These are phyloP conservation scores for Tragopan temminckii DNA, from an alignment of 2,797 vertebrate genomes.

Conservation along the genomic window DNA sequence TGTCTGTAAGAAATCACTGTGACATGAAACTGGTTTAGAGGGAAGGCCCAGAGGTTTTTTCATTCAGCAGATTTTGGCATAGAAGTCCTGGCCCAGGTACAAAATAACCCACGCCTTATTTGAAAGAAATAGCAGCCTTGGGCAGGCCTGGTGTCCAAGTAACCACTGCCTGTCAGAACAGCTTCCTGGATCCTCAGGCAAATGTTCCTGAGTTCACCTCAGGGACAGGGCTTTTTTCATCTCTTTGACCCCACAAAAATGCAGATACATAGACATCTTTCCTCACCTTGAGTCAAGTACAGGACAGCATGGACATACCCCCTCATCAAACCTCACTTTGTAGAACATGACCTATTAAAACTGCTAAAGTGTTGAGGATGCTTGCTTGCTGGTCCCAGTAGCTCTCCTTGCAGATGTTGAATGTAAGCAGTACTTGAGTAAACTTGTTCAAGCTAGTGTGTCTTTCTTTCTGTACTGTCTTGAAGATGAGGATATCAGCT, in stretches of 20 bases:
- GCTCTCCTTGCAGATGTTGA: not conserved
- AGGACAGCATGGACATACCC: fast-evolving
- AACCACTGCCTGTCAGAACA: fast-evolving
- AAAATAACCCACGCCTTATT: not conserved
- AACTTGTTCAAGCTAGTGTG: not conserved
- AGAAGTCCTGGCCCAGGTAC: not conserved
- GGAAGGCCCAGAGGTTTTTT: not conserved
- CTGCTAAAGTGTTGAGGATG: not conserved
- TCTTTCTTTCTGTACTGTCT: not conserved
- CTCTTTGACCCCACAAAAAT: not conserved
- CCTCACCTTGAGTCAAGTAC: not conserved
- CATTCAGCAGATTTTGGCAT: not conserved
- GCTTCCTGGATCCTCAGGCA: not conserved
- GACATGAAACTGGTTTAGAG: not conserved
- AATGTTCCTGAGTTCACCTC: fast-evolving
- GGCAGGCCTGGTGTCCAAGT: not conserved
- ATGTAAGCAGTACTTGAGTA: fast-evolving
- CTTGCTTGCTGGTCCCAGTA: fast-evolving
- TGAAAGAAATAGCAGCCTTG: not conserved
- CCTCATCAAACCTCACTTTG: not conserved
- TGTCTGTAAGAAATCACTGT: not conserved
- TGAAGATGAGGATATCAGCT: not conserved
- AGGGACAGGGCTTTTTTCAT: not conserved
- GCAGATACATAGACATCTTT: not conserved
- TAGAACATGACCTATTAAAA: not conserved